Evolutionary conservation across 2,113 vertebrate genomes (phyloP).

Genomic region (Pongo abelii): DNA sequence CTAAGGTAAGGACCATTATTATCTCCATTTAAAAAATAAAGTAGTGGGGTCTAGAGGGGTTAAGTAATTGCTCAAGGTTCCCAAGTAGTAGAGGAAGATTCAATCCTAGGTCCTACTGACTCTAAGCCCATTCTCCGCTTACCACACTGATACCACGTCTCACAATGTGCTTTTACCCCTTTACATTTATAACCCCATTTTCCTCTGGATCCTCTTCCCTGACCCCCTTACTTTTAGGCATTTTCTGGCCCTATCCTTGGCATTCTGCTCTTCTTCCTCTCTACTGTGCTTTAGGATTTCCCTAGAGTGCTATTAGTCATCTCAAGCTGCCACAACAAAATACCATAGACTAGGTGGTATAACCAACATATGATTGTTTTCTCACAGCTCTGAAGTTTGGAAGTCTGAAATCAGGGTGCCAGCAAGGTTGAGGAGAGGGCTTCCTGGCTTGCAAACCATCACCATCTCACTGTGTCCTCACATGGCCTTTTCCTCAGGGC

Average conservation of each 20-base stretch:
- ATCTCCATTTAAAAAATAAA: not conserved
- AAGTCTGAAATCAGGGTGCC: not conserved
- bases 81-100: not conserved
- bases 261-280: not conserved
- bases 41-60: not conserved
- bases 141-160: no score
- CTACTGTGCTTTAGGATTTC: not conserved
- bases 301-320: not conserved
- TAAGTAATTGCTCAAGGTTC: not conserved
- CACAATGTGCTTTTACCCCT: not conserved
- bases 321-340: not conserved
- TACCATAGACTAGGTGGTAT: not conserved
- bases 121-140: not conserved
- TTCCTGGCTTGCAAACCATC: no score
- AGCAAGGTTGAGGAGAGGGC: not conserved
- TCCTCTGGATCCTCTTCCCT: not conserved
- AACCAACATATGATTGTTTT: not conserved
- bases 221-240: not conserved
- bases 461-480: not conserved
- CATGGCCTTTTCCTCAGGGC: not conserved
- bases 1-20: not conserved
- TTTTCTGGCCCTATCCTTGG: not conserved
- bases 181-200: not conserved
- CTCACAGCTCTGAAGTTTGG: not conserved
- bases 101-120: not conserved